Percentiles rank a stretch among this genome's conserved stretches.
Evolutionary conservation across 2,113 vertebrate species (phyloP).

Genomic region (Ameiurus melas): DNA sequence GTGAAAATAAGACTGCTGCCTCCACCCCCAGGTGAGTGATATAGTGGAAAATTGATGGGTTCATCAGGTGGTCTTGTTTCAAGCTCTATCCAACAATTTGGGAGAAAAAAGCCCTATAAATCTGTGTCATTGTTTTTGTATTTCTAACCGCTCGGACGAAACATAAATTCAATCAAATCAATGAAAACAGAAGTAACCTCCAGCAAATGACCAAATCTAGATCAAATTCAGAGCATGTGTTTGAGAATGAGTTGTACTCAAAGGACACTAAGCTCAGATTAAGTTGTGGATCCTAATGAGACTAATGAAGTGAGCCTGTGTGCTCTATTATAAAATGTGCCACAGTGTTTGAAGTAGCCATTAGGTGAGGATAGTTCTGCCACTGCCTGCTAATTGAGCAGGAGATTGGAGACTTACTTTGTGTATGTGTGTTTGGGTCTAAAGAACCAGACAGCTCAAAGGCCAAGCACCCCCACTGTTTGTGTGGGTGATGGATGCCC

Average conservation of each 20-base stretch:
- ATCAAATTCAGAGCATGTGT: conserved; percentile 25
- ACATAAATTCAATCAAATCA: conserved; percentile 27
- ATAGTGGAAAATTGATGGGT: not conserved
- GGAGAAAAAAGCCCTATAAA: not conserved
- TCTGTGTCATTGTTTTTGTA: not conserved
- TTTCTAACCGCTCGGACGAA: not conserved
- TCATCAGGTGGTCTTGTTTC: not conserved
- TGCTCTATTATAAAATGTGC: conserved; percentile 48
- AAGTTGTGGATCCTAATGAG: conserved; percentile 44
- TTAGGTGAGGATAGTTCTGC: conserved; percentile 54
- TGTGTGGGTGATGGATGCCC: conserved; percentile 59
- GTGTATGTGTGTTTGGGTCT: conserved; percentile 47
- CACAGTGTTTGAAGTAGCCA: conserved; percentile 56
- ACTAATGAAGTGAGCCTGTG: conserved; percentile 43
- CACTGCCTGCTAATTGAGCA: conserved; percentile 55
- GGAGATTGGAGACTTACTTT: conserved; percentile 45
- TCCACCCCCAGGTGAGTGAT: not conserved
- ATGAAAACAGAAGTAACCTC: not conserved
- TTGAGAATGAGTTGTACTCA: conserved; percentile 16
- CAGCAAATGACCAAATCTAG: not conserved
- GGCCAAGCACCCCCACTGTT: conserved; percentile 36
- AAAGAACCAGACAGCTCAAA: conserved; percentile 44
- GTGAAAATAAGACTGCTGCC: conserved; percentile 23
- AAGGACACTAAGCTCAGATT: conserved; percentile 30
- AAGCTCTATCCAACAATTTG: not conserved